Evolutionary conservation across 2,888 invertebrate species (phyloP), one percentile per base, ranked within the genome.

Genomic region (Slavum lentiscoides): DNA sequence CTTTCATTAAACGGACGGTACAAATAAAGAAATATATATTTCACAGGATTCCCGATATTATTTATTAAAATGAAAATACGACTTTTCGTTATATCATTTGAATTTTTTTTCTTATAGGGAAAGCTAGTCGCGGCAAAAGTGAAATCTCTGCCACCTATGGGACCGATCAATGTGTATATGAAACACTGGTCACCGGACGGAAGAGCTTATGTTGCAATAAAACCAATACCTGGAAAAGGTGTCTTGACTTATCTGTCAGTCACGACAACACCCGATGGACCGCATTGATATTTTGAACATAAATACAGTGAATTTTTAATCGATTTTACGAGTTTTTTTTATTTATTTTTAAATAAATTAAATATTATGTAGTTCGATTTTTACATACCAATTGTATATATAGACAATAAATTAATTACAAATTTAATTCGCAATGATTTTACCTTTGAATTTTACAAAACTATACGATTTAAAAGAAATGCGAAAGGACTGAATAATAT

Each of bases 241-340:
- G 87, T 89, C 11, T 86, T 89, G 81, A 89, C 89, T 84, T 89
- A 89, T 83, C 87, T 90, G 87, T 89, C 89, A n/a, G 89, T 89
- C 11, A 88, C 88, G 83, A 88, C 89, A 19, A 39, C 55, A 23
- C 55, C 70, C 13, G 77, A 80, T 9, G 68, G 61, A 19, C 21
- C 70, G 2, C 70, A 39, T 30, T 13, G 58, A 67, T 23, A 39
- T 3, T 58, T 49, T 53, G 37, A 23, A 59, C n/a, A 7, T 59
- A 43, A 72, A 72, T 73, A 73, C 61, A 73, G 17, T 17, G 23
- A 0, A 37, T 37, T 70, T 67, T 67, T 67, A 69, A 68, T 68
- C 13, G 21, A 49, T 23, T 67, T 23, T 17, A 39, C 7, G 7
- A 70, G 53, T 69, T n/a, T 6, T 58, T n/a, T 21, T 21, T 43